Percentiles rank a stretch among this genome's conserved stretches.
Evolutionary conservation across 2,888 invertebrate genomes (phyloP).

Genomic region (Petrolisthes manimaculis): DNA sequence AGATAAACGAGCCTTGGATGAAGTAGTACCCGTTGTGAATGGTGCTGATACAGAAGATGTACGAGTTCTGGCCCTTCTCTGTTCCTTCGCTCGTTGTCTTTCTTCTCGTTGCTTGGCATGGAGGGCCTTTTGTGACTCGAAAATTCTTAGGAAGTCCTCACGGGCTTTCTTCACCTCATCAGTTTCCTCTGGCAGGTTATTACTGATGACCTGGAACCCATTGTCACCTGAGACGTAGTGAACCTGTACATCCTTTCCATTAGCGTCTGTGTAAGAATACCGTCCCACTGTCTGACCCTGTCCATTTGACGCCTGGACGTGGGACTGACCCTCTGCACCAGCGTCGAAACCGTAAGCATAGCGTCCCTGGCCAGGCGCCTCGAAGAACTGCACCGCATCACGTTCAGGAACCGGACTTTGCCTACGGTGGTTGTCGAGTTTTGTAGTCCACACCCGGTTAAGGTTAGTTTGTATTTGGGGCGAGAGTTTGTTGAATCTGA

Average conservation of each 20-base stretch:
- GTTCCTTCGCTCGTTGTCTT: background rate
- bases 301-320: conserved; percentile 61
- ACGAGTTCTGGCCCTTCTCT: no score
- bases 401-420: background rate
- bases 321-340: conserved; percentile 40
- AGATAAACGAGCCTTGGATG: background rate
- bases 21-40: no score
- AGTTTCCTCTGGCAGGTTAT: conserved; percentile 64
- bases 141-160: conserved; percentile 48
- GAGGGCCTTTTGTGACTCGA: conserved; percentile 36
- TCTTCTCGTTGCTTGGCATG: conserved; percentile 15
- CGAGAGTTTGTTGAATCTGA: conserved; percentile 39
- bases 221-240: conserved; percentile 60
- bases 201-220: conserved; percentile 63
- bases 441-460: conserved; percentile 58
- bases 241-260: conserved; percentile 57
- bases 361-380: conserved; percentile 51
- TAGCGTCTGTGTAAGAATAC: conserved; percentile 61
- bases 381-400: conserved; percentile 45
- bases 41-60: background rate
- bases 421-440: conserved; percentile 46
- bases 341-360: conserved; percentile 57
- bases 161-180: conserved; percentile 62
- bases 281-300: conserved; percentile 61
- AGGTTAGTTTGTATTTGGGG: conserved; percentile 26